Evolutionary conservation across 2,113 vertebrate species (phyloP).

Genomic region (Urocynchramus pylzowi): DNA sequence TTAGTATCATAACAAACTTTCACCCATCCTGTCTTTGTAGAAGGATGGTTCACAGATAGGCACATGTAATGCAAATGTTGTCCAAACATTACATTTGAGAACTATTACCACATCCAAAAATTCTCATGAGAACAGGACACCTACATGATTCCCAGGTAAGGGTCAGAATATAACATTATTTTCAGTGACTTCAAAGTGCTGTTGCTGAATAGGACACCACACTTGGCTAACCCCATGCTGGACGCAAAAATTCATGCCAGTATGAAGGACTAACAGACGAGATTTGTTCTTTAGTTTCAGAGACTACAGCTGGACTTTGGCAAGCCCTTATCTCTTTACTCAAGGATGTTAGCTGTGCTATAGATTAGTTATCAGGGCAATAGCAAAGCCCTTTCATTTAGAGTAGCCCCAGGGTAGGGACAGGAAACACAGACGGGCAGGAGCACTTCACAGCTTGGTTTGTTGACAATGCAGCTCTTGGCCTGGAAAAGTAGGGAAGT

Average conservation of each 20-base stretch:
- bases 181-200: not conserved
- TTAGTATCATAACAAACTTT: not conserved
- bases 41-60: not conserved
- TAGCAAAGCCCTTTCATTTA: not conserved
- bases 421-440: slow-evolving; percentile 53
- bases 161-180: not conserved
- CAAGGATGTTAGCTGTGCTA: not conserved
- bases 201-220: not conserved
- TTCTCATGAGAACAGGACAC: not conserved
- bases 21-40: not conserved
- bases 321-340: slow-evolving; percentile 5
- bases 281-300: not conserved
- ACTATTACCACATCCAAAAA: not conserved
- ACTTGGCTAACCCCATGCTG: not conserved
- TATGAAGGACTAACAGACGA: not conserved
- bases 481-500: slow-evolving; percentile 54
- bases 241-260: not conserved
- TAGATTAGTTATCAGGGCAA: not conserved
- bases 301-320: not conserved
- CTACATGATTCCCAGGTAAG: not conserved
- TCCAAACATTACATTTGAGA: not conserved
- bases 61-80: not conserved
- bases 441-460: slow-evolving; percentile 24
- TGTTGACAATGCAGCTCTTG: slow-evolving; percentile 1
- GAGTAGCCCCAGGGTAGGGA: not conserved